These are phyloP conservation scores for Euspilapteryx auroguttella DNA, from an alignment of 2,888 invertebrate species.

Conservation along the genomic window DNA sequence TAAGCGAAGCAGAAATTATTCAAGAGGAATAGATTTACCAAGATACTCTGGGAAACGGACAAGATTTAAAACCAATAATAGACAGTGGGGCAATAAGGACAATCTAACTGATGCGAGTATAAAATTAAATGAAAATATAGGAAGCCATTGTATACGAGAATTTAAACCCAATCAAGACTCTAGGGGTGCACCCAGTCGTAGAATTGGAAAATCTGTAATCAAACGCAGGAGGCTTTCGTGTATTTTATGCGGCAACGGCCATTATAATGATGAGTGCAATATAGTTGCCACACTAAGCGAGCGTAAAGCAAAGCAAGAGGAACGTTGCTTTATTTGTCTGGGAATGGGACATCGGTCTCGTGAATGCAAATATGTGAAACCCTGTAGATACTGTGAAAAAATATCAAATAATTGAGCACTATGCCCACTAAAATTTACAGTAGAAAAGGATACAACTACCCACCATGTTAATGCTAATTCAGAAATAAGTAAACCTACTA, in stretches of 20 bases:
- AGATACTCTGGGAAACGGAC: too few relatives aligned
- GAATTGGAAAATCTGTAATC: neutral
- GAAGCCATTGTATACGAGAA: neutral
- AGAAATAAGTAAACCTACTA: too few relatives aligned
- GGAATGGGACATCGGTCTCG: neutral
- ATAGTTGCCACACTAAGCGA: neutral
- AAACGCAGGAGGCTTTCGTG: neutral
- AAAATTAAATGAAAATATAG: neutral
- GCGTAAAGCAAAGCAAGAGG: neutral
- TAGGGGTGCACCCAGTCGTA: too few relatives aligned
- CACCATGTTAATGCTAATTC: neutral
- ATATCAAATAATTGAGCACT: neutral
- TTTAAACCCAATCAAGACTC: neutral
- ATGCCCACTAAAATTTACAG: neutral
- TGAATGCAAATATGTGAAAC: neutral
- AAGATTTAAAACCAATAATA: neutral
- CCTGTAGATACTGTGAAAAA: neutral
- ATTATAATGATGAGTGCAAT: conserved; percentile 3
- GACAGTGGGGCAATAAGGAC: neutral
- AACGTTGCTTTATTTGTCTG: conserved; percentile 1
- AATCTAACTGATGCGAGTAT: neutral
- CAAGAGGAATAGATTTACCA: too few relatives aligned
- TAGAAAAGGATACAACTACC: too few relatives aligned
- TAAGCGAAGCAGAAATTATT: neutral
- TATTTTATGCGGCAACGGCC: conserved; percentile 1